phyloP scores from a whole-genome alignment of 2,888 invertebrate species.

The Tenthredo scrophulariae region DNA sequence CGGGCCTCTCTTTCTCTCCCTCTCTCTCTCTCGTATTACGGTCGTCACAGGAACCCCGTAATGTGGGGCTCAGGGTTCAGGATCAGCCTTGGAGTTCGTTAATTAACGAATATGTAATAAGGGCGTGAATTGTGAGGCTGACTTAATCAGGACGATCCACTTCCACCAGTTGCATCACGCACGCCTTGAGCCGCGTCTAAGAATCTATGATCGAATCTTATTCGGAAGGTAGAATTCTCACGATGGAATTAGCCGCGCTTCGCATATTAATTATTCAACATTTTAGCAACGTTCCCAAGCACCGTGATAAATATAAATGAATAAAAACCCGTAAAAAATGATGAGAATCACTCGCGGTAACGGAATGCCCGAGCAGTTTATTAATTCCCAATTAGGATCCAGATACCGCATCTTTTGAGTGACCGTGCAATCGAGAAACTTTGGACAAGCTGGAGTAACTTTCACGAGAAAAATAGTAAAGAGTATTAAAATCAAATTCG shows the following conservation, averaged over 20 bases:
- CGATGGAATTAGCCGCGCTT: background rate
- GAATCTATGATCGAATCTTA: background rate
- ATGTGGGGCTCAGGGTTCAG: conserved; percentile 27
- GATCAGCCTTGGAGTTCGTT: conserved; percentile 19
- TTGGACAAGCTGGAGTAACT: background rate
- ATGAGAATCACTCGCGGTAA: background rate
- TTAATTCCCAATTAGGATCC: background rate
- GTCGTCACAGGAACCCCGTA: conserved; percentile 26
- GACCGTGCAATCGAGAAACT: background rate
- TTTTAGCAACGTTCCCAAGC: background rate
- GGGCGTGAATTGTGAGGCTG: conserved; percentile 8
- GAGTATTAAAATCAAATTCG: conserved; percentile 12
- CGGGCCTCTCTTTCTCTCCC: conserved; percentile 33
- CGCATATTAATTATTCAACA: background rate
- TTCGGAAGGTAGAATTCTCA: background rate
- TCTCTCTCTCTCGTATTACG: background rate
- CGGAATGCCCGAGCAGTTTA: background rate
- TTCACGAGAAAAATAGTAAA: conserved; percentile 32
- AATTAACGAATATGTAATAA: conserved; percentile 39
- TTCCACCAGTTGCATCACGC: background rate
- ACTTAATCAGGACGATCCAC: background rate
- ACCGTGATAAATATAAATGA: background rate
- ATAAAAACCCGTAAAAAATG: conserved; percentile 16
- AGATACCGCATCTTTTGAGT: conserved; percentile 3
- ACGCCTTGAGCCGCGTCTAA: background rate